Percentiles rank a stretch among this genome's conserved stretches.
These are phyloP conservation scores for Wasmannia auropunctata DNA, from an alignment of 1,140 invertebrate species.

Conservation along the genomic window DNA sequence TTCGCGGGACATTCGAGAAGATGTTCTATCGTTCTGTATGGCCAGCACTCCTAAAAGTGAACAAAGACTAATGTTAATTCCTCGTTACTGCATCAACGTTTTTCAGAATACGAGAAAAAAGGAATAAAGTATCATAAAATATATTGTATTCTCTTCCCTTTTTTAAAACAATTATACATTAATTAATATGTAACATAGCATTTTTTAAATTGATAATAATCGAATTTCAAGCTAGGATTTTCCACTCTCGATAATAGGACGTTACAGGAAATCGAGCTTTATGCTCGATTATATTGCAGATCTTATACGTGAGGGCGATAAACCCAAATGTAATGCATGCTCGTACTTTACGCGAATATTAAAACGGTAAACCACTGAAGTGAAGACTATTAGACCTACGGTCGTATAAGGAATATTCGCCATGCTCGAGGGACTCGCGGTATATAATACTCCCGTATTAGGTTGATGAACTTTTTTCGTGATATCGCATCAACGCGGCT, in stretches of 20 bases:
- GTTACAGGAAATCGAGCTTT: neutral
- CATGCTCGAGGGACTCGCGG: slow-evolving; percentile 38
- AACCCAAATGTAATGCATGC: slow-evolving; percentile 34
- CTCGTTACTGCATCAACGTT: neutral
- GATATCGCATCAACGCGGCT: slow-evolving; percentile 15
- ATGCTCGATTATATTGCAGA: slow-evolving; percentile 13
- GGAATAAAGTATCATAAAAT: neutral
- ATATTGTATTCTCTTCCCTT: neutral
- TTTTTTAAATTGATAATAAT: neutral
- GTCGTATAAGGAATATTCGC: slow-evolving; percentile 42
- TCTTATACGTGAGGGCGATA: slow-evolving; percentile 31
- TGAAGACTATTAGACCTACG: slow-evolving; percentile 39
- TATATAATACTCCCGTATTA: slow-evolving; percentile 27
- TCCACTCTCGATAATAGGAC: neutral
- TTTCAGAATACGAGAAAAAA: neutral
- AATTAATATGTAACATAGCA: neutral
- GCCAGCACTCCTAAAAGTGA: slow-evolving; percentile 67
- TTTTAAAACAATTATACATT: neutral
- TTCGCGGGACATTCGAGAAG: slow-evolving; percentile 69
- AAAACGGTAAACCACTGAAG: slow-evolving; percentile 60
- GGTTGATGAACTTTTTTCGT: slow-evolving; percentile 39
- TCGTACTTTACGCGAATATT: slow-evolving; percentile 45
- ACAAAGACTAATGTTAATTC: neutral
- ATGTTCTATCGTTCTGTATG: slow-evolving; percentile 81
- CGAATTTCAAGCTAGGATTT: neutral